These are phyloP conservation scores for Pollicipes pollicipes DNA, from an alignment of 1,140 invertebrate species.

Conservation along the genomic window DNA sequence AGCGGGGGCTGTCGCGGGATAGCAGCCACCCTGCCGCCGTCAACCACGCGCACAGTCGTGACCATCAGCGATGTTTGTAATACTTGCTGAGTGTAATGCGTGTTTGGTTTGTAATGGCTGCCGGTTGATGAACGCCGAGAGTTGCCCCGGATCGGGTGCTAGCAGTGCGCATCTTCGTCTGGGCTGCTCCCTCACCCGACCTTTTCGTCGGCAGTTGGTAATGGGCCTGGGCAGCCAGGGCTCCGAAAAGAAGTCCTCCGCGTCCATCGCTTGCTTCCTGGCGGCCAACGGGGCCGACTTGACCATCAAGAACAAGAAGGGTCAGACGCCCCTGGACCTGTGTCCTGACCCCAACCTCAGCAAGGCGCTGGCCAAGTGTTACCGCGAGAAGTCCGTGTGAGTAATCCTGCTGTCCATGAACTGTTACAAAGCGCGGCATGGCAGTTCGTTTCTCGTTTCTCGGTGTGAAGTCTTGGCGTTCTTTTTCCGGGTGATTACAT, in stretches of 20 bases:
- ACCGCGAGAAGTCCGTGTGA: constrained; percentile 62
- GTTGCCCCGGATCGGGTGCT: background rate
- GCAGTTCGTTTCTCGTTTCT: too few relatives aligned
- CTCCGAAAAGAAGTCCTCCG: constrained; percentile 86
- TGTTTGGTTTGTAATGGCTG: too few relatives aligned
- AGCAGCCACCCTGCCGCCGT: too few relatives aligned
- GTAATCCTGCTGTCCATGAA: too few relatives aligned
- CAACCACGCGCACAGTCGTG: too few relatives aligned
- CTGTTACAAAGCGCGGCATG: too few relatives aligned
- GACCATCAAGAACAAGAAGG: constrained; percentile 87
- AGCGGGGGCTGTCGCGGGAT: too few relatives aligned
- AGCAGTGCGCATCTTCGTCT: background rate
- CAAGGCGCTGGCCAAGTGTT: constrained; percentile 79
- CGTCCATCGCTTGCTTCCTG: constrained; percentile 86
- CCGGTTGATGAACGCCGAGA: too few relatives aligned
- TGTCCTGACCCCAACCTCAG: constrained; percentile 92
- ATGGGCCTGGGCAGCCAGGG: constrained; percentile 73
- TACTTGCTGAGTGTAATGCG: too few relatives aligned
- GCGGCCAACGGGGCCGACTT: constrained; percentile 87
- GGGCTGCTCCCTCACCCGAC: background rate
- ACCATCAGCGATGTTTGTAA: too few relatives aligned
- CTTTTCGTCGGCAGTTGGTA: constrained; percentile 36
- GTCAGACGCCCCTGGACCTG: constrained; percentile 83
- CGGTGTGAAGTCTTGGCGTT: too few relatives aligned
- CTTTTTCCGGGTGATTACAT: too few relatives aligned